Evolutionary conservation across 30 jellyfish, hydroid and myxozoan genomes (phyloP), one percentile per base, ranked within the genome.

Genomic region (Sanderia malayensis): DNA sequence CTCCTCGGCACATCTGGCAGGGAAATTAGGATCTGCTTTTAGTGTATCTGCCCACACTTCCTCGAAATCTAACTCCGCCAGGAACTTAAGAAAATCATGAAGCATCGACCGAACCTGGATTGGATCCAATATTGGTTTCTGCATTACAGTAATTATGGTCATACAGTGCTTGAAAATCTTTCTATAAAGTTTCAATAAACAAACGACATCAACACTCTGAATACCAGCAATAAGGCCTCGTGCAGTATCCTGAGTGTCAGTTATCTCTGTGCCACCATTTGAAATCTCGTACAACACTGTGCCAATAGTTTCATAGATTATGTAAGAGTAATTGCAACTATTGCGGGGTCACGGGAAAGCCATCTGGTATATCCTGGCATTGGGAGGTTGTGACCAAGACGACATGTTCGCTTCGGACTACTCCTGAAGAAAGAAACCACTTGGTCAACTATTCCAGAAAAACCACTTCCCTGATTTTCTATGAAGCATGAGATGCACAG

Each of bases 351-450:
- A 3, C 55, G 49, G 9, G 71, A 70, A 45, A 70, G 31, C 83
- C 83, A 70, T 20, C 53, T 2, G 15, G 83, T 70, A 30, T 70
- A 47, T 10, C 83, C 83, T n/a, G 83, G 71, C 67, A 18, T 70
- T 70, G 74, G 83, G 11, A 70, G 83, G 32, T 70, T 70, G n/a
- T 47, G 49, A 0, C 83, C 83, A 70, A 70, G 83, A 7, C 19
- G 8, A 10, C 44, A 19, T 17, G 76, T 70, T 1, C 25, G 13
- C 11, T n/a, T n/a, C n/a, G n/a, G n/a, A n/a, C n/a, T n/a, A n/a
- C n/a, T n/a, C n/a, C n/a, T n/a, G n/a, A n/a, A n/a, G n/a, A n/a
- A n/a, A n/a, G n/a, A n/a, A n/a, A n/a, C n/a, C n/a, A n/a, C n/a
- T n/a, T n/a, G n/a, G n/a, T n/a, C n/a, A n/a, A n/a, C n/a, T n/a